Evolutionary conservation across 2,888 invertebrate genomes (phyloP), one percentile per base, ranked within the genome.

Genomic region (Drymonia ruficornis): DNA sequence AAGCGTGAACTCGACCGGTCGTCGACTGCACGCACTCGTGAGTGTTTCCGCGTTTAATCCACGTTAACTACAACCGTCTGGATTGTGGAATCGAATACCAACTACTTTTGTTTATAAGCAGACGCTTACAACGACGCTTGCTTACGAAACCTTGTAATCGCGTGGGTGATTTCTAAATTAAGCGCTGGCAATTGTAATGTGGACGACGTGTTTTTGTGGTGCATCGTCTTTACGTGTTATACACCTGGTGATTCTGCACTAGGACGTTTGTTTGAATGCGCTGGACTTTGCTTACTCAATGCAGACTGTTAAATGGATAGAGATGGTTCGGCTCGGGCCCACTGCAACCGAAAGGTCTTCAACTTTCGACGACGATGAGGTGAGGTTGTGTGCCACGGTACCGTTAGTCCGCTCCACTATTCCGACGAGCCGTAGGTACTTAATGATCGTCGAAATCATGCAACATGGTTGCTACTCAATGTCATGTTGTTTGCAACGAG

Each of bases 251-350:
- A 63, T 55, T 49, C 29, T 53, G 60, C 57, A 57, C 51, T 63
- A 45, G 56, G 50, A 51, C 46, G 49, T 60, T 77, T 70, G 68
- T 70, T 70, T 72, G 63, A 63, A 66, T 75, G 62, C 56, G 70
- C 70, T 63, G 64, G 67, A 67, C 72, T 70, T 65, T 67, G 68
- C 71, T 60, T 53, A 63, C 49, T 74, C 78, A 75, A 91, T 91
- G 90, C 89, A 90, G 80, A 85, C 89, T 74, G 86, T 91, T 78
- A 91, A 90, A 78, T 91, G 87, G 86, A 89, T 90, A 81, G 91
- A 91, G 71, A 90, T 91, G 91, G 90, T 91, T 75, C 84, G 84
- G 59, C 84, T 91, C 61, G 88, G 87, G 55, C 85, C 88, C 44
- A 65, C 81, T 36, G 53, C 74, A 19, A 61, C 78, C 59, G 87